Evolutionary conservation across 2,797 vertebrate genomes (phyloP).

Genomic region (Enteromius mattozi): DNA sequence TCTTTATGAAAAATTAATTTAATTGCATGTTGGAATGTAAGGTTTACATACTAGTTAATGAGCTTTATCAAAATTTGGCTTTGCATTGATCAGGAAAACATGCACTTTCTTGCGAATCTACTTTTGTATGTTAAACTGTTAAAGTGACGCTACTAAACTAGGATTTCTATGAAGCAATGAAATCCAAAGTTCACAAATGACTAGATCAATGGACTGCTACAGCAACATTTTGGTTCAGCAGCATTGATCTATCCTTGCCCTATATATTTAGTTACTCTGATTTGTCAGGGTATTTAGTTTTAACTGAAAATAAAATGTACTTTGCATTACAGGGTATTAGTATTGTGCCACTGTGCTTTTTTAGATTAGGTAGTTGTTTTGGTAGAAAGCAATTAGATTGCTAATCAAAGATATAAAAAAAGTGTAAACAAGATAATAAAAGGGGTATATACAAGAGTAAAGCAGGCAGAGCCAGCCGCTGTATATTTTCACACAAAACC

Average conservation of each 20-base stretch:
- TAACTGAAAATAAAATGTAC: neutral
- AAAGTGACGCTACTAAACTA: neutral
- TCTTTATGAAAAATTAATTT: neutral
- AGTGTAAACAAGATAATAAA: neutral
- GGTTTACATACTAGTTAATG: neutral
- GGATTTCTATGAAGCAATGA: conserved; percentile 1
- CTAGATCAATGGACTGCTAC: conserved; percentile 7
- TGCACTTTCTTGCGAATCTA: neutral
- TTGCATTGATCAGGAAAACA: neutral
- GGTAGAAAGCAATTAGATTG: neutral
- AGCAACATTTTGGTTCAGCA: neutral
- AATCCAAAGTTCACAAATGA: conserved; percentile 17
- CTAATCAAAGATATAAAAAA: neutral
- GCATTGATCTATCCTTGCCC: conserved; percentile 9
- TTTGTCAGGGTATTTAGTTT: neutral
- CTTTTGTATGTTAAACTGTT: neutral
- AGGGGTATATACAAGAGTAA: neutral
- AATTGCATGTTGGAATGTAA: neutral
- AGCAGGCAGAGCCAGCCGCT: neutral
- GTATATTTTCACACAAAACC: conserved; percentile 18
- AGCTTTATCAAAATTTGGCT: neutral
- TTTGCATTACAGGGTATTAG: neutral
- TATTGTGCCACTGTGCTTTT: neutral
- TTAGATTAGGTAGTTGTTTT: neutral
- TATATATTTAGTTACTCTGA: neutral